phyloP scores from a whole-genome alignment of 37 sponge, comb jelly and placozoan genomes.

The Aplysina aerophoba region DNA sequence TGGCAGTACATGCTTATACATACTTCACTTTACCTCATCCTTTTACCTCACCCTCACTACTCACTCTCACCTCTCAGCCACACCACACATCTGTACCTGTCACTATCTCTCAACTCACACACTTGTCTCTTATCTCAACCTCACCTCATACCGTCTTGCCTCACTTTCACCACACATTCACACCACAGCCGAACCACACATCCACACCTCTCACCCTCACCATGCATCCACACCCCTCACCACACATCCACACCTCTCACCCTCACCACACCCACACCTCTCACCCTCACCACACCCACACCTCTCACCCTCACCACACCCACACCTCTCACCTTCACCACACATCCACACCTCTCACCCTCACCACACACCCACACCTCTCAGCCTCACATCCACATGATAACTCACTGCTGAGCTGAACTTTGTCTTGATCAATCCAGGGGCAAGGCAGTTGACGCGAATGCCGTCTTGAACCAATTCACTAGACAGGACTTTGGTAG shows the following conservation, averaged over 20 bases:
- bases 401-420: conserved; percentile 87
- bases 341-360: conserved; percentile 13
- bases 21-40: neutral
- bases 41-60: neutral
- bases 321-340: conserved; percentile 3
- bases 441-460: conserved; percentile 96
- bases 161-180: neutral
- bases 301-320: conserved; percentile 8
- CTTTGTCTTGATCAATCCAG: conserved; percentile 90
- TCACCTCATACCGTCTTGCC: neutral
- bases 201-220: neutral
- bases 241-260: neutral
- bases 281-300: neutral
- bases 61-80: too few species aligned
- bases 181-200: too few species aligned
- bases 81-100: neutral
- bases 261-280: conserved; percentile 43
- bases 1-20: neutral
- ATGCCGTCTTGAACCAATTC: conserved; percentile 84
- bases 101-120: neutral
- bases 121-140: neutral
- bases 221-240: neutral
- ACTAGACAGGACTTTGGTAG: conserved; percentile 79
- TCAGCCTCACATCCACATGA: neutral
- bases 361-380: neutral